phyloP scores from a whole-genome alignment of 2,888 invertebrate genomes.

The Didymodactylos carnosus region DNA sequence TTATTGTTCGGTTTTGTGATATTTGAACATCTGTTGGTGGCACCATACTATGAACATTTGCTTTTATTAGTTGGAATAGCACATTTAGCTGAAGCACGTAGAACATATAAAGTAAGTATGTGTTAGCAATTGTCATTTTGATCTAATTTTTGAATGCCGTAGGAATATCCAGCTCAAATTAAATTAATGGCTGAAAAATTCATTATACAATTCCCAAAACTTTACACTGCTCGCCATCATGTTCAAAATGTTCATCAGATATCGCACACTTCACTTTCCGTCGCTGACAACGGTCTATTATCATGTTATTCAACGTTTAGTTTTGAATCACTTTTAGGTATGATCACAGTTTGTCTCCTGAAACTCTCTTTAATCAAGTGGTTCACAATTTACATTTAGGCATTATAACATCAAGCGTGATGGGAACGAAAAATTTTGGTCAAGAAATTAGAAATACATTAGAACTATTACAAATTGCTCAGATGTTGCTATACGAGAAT shows the following conservation, averaged over 20 bases:
- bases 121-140: too few relatives aligned
- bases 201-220: neutral
- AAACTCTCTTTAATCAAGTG: too few relatives aligned
- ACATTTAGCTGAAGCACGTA: neutral
- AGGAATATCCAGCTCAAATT: neutral
- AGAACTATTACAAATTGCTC: too few relatives aligned
- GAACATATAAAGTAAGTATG: too few relatives aligned
- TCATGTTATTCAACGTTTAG: neutral
- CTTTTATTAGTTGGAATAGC: neutral
- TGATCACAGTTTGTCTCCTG: too few relatives aligned
- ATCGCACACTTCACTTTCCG: neutral
- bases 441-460: too few relatives aligned
- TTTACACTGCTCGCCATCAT: neutral
- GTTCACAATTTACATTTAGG: too few relatives aligned
- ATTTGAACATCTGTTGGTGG: neutral
- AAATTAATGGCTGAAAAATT: neutral
- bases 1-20: neutral
- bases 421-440: too few relatives aligned
- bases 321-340: neutral
- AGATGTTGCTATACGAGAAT: too few relatives aligned
- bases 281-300: neutral
- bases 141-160: too few relatives aligned
- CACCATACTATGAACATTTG: neutral
- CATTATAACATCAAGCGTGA: too few relatives aligned
- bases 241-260: neutral